These are phyloP conservation scores for Phoebastria nigripes DNA, from an alignment of 2,797 vertebrate species.

Conservation along the genomic window DNA sequence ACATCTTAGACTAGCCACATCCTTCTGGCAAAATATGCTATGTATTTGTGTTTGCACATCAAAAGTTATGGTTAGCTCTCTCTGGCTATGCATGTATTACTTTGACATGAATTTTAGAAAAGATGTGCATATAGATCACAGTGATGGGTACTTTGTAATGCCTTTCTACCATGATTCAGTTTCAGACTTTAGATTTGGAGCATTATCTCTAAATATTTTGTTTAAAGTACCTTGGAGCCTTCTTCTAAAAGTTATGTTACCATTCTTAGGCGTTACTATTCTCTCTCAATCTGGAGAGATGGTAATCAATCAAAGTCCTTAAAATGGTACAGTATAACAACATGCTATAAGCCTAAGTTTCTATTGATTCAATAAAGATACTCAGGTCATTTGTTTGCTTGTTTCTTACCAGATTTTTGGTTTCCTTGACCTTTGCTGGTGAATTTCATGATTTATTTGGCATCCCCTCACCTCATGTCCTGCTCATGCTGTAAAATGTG, in stretches of 20 bases:
- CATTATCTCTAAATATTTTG: neutral
- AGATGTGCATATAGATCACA: neutral
- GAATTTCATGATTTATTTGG: neutral
- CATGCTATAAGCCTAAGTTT: neutral
- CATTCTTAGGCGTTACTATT: neutral
- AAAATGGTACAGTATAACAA: neutral
- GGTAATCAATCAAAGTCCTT: neutral
- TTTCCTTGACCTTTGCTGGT: neutral
- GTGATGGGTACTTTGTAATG: neutral
- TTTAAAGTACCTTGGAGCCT: neutral
- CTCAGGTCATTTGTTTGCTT: neutral
- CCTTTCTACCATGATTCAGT: neutral
- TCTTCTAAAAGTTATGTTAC: neutral
- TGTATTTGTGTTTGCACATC: neutral
- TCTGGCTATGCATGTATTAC: neutral
- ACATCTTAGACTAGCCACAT: neutral
- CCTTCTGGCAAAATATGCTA: neutral
- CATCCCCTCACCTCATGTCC: neutral
- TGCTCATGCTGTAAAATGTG: neutral
- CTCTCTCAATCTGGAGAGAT: neutral
- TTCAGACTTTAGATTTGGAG: neutral
- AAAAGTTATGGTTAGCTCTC: neutral
- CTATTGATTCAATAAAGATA: neutral
- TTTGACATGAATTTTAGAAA: neutral
- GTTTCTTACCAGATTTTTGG: neutral